Evolutionary conservation across 2,113 vertebrate species (phyloP).

Genomic region (western clawed frog (Xenopus tropicalis)): DNA sequence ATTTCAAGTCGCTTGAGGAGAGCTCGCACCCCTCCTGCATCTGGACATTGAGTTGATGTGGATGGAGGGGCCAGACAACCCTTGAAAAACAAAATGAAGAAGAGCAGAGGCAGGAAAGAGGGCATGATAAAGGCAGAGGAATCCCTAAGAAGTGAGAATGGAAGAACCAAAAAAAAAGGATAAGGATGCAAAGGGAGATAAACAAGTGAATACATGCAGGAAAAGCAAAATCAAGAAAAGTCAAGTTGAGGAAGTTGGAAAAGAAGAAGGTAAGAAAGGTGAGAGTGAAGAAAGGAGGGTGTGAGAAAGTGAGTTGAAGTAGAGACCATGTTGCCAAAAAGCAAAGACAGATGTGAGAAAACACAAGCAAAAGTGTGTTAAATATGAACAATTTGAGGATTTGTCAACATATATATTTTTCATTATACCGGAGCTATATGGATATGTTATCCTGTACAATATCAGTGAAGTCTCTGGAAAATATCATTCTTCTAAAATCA

Average conservation of each 20-base stretch:
- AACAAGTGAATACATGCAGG: background rate
- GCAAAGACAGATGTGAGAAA: background rate
- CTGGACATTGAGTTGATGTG: background rate
- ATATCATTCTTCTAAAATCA: background rate
- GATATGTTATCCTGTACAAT: slow-evolving; percentile 10
- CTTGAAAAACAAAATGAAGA: background rate
- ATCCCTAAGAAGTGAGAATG: background rate
- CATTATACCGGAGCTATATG: slow-evolving; percentile 5
- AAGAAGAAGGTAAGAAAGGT: background rate
- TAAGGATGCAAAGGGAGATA: background rate
- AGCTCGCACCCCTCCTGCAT: background rate
- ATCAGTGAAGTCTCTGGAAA: slow-evolving; percentile 18
- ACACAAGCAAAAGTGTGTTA: background rate
- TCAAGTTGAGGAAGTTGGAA: background rate
- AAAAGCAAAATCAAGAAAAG: background rate
- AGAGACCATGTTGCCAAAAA: background rate
- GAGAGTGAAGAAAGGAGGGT: background rate
- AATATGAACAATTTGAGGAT: background rate
- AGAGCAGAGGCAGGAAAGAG: slow-evolving; percentile 1
- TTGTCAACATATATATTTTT: no score
- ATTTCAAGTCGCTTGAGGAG: slow-evolving; percentile 22
- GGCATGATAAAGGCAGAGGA: background rate
- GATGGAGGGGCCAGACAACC: slow-evolving; percentile 3
- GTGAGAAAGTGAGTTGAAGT: no score
- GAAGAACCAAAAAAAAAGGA: background rate